A percentile compares a stretch with the other conserved stretches of the same genome.
Conservation (phyloP, 2,888 invertebrate species). For the Acronicta alni region DNA sequence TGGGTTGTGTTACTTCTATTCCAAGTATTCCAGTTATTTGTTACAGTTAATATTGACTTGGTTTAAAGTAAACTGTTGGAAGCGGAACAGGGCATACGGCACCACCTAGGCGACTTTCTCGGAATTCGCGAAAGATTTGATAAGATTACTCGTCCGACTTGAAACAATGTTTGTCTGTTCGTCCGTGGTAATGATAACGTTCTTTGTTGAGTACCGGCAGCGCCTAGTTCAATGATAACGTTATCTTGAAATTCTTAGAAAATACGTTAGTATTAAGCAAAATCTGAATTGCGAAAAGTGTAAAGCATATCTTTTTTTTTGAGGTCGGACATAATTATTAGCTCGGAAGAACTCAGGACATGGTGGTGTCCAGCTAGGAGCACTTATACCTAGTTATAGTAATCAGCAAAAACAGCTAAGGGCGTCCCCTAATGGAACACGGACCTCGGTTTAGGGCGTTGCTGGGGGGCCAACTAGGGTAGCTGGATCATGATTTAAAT, state of each 20-base stretch:
- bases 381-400: too few species aligned
- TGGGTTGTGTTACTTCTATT: neutral
- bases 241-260: conserved; percentile 30
- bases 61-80: conserved; percentile 21
- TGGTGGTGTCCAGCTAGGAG: too few species aligned
- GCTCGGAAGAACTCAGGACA: too few species aligned
- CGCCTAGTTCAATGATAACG: conserved; percentile 38
- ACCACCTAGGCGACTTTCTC: conserved; percentile 23
- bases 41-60: conserved; percentile 40
- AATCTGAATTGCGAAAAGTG: neutral
- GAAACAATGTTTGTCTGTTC: conserved; percentile 42
- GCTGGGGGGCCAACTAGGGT: too few species aligned
- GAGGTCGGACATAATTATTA: too few species aligned
- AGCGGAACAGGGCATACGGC: conserved; percentile 19
- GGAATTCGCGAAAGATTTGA: conserved; percentile 50
- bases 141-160: conserved; percentile 47
- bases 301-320: too few species aligned
- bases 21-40: conserved; percentile 27
- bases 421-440: too few species aligned
- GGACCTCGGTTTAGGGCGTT: too few species aligned
- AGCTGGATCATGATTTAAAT: too few species aligned
- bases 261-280: neutral
- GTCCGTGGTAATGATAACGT: conserved; percentile 50
- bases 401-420: too few species aligned
- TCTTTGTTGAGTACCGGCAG: conserved; percentile 49